Evolutionary conservation across 2,797 vertebrate species (phyloP).

Genomic region (Molossus alvarezi): DNA sequence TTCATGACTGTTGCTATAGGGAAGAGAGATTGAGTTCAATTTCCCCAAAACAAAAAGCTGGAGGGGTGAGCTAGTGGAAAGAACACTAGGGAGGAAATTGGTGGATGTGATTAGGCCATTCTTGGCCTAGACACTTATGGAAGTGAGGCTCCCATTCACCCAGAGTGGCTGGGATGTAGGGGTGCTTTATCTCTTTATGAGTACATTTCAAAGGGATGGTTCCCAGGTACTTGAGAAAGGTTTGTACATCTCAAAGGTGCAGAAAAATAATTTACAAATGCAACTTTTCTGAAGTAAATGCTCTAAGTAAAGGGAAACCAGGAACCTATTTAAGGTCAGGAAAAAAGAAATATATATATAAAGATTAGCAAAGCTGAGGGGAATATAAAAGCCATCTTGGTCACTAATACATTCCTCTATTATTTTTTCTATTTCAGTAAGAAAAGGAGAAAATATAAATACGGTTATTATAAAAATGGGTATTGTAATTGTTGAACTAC

Average conservation of each 20-base stretch:
- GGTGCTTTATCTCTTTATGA: not conserved
- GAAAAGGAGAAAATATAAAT: not conserved
- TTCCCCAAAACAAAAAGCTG: not conserved
- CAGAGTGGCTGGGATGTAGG: not conserved
- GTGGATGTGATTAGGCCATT: not conserved
- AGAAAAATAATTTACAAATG: not conserved
- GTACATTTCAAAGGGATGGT: not conserved
- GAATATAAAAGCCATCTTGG: not conserved
- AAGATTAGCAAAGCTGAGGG: not conserved
- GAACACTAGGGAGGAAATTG: not conserved
- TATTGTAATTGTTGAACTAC: not conserved
- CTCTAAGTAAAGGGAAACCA: not conserved
- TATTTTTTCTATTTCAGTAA: conserved; percentile 25
- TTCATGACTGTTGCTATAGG: not conserved
- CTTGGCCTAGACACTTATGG: not conserved
- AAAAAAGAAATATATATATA: not conserved
- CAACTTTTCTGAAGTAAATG: not conserved
- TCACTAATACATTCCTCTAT: not conserved
- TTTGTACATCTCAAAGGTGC: not conserved
- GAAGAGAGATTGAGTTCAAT: not conserved
- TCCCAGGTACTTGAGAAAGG: not conserved
- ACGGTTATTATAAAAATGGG: conserved; percentile 13
- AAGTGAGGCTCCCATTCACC: not conserved
- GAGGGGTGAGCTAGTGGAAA: not conserved
- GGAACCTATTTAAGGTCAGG: accelerated